phyloP scores from a whole-genome alignment of 1,140 invertebrate species.

The Dinothrombium tinctorium region DNA sequence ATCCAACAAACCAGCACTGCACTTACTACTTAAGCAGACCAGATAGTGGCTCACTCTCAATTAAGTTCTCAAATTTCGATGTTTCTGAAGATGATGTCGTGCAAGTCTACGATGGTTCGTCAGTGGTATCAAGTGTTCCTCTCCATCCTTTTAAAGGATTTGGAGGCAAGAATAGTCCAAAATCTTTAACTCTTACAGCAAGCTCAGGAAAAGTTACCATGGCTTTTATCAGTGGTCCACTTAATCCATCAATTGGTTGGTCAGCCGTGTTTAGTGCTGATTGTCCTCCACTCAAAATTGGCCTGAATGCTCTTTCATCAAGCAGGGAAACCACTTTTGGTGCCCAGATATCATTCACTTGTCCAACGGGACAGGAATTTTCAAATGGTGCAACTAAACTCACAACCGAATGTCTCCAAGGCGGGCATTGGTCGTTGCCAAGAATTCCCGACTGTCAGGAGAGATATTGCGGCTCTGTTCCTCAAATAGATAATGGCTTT shows the following conservation, averaged over 20 bases:
- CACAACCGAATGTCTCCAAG: conserved; percentile 55
- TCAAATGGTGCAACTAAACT: conserved; percentile 52
- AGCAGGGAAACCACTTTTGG: conserved; percentile 76
- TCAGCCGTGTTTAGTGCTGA: conserved; percentile 77
- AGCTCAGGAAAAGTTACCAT: conserved; percentile 74
- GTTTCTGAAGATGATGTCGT: conserved; percentile 65
- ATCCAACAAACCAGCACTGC: conserved; percentile 78
- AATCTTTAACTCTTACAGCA: conserved; percentile 57
- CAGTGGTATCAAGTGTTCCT: conserved; percentile 30
- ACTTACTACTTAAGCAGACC: conserved; percentile 63
- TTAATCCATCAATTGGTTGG: conserved; percentile 60
- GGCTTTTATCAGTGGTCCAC: conserved; percentile 60
- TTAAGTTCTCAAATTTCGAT: conserved; percentile 62
- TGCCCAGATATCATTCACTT: conserved; percentile 64
- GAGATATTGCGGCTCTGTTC: conserved; percentile 87
- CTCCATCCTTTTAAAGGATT: conserved; percentile 73
- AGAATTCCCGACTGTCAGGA: conserved; percentile 90
- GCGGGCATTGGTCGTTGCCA: conserved; percentile 73
- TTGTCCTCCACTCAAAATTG: conserved; percentile 58
- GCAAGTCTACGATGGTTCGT: conserved; percentile 47
- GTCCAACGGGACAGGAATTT: conserved; percentile 80
- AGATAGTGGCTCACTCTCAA: conserved; percentile 41
- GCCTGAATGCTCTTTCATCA: conserved; percentile 60
- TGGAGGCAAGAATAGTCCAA: conserved; percentile 45
- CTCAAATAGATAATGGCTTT: conserved; percentile 90